Conservation (phyloP, 2,797 vertebrate genomes). For the Leucoraja ocellata region DNA sequence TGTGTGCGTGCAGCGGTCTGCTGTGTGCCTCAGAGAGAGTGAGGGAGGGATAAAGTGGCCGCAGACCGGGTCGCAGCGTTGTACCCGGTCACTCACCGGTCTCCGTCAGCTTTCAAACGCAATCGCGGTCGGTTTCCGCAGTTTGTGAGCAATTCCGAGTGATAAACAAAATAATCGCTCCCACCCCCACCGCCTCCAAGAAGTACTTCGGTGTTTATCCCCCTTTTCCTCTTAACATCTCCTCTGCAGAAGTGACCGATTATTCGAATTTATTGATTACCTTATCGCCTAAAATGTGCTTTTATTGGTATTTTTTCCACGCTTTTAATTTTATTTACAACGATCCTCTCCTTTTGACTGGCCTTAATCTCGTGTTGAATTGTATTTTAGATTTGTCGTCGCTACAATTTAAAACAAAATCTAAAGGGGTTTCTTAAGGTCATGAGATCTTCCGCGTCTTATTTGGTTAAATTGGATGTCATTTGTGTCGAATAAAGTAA, state of each 20-base stretch:
- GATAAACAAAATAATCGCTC: not conserved
- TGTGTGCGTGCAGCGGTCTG: not conserved
- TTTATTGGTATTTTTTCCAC: not conserved
- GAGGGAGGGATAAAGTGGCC: not conserved
- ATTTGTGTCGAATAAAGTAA: not conserved
- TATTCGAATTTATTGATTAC: not conserved
- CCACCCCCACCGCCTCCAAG: not conserved
- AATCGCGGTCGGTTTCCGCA: not conserved
- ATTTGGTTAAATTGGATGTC: not conserved
- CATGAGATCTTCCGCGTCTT: not conserved
- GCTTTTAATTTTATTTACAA: not conserved
- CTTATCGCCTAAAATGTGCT: not conserved
- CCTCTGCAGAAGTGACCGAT: not conserved
- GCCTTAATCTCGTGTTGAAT: not conserved
- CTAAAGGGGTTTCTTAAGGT: conserved; percentile 5
- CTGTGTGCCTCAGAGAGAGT: not conserved
- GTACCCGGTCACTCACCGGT: not conserved
- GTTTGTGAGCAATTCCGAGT: not conserved
- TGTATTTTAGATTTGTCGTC: not conserved
- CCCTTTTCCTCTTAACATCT: not conserved
- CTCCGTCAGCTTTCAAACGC: not conserved
- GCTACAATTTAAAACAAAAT: no score
- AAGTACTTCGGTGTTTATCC: not conserved
- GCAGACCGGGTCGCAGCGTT: not conserved
- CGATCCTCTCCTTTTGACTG: not conserved